Evolutionary conservation across 1,140 invertebrate species (phyloP).

Genomic region (Tribolium madens): DNA sequence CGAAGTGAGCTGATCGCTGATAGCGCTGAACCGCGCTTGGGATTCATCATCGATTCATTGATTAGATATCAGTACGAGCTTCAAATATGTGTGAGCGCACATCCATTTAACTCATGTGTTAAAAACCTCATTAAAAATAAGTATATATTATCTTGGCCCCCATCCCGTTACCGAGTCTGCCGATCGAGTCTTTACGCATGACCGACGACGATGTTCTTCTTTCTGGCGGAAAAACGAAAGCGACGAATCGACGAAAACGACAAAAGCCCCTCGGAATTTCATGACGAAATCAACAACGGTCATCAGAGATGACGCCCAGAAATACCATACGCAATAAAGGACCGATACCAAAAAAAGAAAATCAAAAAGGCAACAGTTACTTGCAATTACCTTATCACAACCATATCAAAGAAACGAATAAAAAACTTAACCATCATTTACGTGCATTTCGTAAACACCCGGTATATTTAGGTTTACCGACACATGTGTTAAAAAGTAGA

Average conservation of each 20-base stretch:
- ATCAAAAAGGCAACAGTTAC: neutral
- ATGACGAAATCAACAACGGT: neutral
- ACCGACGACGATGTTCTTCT: constrained; percentile 29
- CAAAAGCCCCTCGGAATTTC: neutral
- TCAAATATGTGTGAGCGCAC: constrained; percentile 59
- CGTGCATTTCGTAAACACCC: no score
- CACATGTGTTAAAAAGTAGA: neutral
- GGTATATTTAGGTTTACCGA: no score
- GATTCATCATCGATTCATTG: constrained; percentile 62
- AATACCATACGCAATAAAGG: neutral
- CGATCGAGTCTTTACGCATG: constrained; percentile 38
- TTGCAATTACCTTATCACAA: no score
- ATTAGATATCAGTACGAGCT: constrained; percentile 59
- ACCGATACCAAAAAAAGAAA: constrained; percentile 1
- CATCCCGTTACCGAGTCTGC: constrained; percentile 19
- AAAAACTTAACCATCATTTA: no score
- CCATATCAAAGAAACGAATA: no score
- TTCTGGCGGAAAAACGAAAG: constrained; percentile 34
- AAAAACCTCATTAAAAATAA: constrained; percentile 58
- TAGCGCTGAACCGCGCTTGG: constrained; percentile 48
- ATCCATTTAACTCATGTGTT: constrained; percentile 56
- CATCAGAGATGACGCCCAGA: constrained; percentile 19
- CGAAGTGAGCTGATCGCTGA: constrained; percentile 48
- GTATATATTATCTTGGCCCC: constrained; percentile 33
- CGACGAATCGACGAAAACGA: constrained; percentile 11